Evolutionary conservation across 2,888 invertebrate genomes (phyloP), one percentile per base, ranked within the genome.

Genomic region (Polydrusus cervinus): DNA sequence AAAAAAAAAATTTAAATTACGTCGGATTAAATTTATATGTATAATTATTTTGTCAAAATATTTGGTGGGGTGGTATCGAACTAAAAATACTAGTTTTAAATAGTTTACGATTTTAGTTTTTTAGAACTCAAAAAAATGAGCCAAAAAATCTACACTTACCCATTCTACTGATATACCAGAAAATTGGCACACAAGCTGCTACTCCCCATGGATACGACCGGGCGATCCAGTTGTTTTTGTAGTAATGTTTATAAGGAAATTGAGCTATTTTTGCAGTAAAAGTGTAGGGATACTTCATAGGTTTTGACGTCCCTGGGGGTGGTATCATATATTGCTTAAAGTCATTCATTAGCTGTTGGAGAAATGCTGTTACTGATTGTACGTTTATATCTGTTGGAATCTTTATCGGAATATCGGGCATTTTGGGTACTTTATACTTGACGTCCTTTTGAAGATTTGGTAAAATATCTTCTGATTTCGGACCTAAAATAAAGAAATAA

Each of bases 281-380:
- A 0, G 91, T 91, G 81, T 91, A 91, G 0, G 92, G 92, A 82
- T 85, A 92, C 82, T 89, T 90, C 91, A 92, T 91, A 25, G 87
- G 87, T 73, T 88, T 77, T 2, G 76, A 64, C 11, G 71, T 43
- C 6, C 51, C 62, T 7, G 57, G 6, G 8, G 34, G 40, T 10
- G 11, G 25, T 20, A 6, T 11, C 13, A 18, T 8, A 10, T 13
- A 45, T 34, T 34, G 20, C 9, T 20, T 40, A 3, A 68, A 14
- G 14, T 20, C 14, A 7, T 68, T 68, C 10, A 68, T 43, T 9
- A 30, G 16, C 30, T 61, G 18, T 38, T 40, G 69, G 10, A 61
- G 8, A 16, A 40, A 30, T 16, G 38, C 60, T 13, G 11, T 40
- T 34, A 66, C 3, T 49, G 60, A 9, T 30, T 49, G 47, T 5